Conservation (phyloP, 2,888 invertebrate species). For the Drosophila robusta region DNA sequence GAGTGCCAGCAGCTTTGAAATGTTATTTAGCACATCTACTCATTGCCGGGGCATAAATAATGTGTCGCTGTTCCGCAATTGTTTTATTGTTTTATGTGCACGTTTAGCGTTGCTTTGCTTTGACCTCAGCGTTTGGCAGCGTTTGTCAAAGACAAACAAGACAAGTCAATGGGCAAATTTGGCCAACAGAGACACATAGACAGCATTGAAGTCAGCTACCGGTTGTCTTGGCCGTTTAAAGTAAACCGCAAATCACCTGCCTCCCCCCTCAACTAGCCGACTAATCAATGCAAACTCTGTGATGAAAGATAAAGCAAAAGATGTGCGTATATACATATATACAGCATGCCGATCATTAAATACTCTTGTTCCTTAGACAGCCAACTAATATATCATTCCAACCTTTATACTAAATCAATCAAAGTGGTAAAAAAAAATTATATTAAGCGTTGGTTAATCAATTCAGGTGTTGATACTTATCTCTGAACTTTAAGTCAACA, state of each 20-base stretch:
- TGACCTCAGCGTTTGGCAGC: slow-evolving; percentile 56
- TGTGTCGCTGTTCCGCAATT: slow-evolving; percentile 67
- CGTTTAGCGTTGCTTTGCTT: slow-evolving; percentile 45
- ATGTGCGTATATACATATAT: slow-evolving; percentile 2
- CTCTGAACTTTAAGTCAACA: neutral
- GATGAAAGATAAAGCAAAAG: slow-evolving; percentile 4
- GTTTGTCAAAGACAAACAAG: slow-evolving; percentile 54
- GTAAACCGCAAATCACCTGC: neutral
- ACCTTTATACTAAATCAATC: slow-evolving; percentile 11
- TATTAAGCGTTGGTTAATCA: neutral
- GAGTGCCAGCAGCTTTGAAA: slow-evolving; percentile 32
- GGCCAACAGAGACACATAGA: slow-evolving; percentile 40
- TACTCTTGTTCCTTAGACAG: slow-evolving; percentile 12
- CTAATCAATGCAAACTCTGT: slow-evolving; percentile 39
- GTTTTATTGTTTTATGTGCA: slow-evolving; percentile 64
- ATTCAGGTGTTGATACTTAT: neutral
- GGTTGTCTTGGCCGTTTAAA: slow-evolving; percentile 13
- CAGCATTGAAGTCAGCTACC: slow-evolving; percentile 42
- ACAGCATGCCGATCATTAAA: neutral
- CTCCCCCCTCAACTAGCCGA: neutral
- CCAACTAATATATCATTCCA: slow-evolving; percentile 4
- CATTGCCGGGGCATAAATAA: slow-evolving; percentile 34
- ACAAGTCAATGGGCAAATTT: slow-evolving; percentile 41
- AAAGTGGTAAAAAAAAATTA: neutral
- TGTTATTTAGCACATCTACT: slow-evolving; percentile 24